These are phyloP conservation scores for Pseudorasbora parva DNA, from an alignment of 2,113 vertebrate species.

Conservation along the genomic window DNA sequence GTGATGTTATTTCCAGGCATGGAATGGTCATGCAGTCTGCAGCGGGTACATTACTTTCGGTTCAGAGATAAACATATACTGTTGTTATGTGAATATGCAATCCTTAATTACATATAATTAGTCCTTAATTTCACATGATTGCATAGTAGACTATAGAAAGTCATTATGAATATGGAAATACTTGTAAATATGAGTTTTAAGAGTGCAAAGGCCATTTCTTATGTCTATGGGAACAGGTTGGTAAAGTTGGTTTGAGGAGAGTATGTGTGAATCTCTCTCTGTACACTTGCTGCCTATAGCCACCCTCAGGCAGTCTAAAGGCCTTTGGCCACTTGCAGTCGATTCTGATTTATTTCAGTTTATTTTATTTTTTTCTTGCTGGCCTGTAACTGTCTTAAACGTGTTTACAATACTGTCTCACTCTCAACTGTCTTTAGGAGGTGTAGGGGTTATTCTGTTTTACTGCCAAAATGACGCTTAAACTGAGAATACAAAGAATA, in stretches of 20 bases:
- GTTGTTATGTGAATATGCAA: not conserved
- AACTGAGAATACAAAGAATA: not conserved
- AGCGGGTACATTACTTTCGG: not conserved
- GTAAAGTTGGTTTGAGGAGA: not conserved
- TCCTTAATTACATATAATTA: not conserved
- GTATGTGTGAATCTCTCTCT: not conserved
- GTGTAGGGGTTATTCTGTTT: not conserved
- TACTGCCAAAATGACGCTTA: not conserved
- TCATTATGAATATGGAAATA: not conserved
- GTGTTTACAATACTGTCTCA: not conserved
- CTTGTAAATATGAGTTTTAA: not conserved
- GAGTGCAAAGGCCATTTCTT: not conserved
- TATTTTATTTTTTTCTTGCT: not conserved
- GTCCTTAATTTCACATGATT: not conserved
- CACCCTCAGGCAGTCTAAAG: conserved; percentile 16
- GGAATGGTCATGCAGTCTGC: not conserved
- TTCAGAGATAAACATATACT: not conserved
- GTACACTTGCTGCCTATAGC: not conserved
- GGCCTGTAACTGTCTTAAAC: not conserved
- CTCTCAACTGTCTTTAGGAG: not conserved
- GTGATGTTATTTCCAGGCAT: not conserved
- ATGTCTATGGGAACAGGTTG: not conserved
- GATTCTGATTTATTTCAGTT: not conserved
- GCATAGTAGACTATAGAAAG: not conserved
- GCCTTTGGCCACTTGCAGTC: not conserved